Base-by-base conservation (phyloP, 2,113 vertebrate species). In the Jaculus jaculus region DNA sequence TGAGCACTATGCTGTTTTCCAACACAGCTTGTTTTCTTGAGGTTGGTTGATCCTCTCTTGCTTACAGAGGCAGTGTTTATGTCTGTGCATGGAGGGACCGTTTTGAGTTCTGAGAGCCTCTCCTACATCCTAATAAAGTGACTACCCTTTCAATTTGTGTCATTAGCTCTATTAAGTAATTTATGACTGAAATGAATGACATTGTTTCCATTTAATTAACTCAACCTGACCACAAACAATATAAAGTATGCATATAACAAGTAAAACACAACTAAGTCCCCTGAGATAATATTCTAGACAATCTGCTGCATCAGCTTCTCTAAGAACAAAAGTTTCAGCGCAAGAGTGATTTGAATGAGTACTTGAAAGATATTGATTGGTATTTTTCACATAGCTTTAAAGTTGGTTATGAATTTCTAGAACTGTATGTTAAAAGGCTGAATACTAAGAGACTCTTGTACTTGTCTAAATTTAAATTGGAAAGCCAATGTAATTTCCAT, bases 351-450 rank as follows among this genome's bases (percentile, higher is more conserved):
- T 95, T 20, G 65, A 89, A 78, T 77, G 61, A 83, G 26, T 28
- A 51, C 30, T 81, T 95, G 34, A 63, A 21, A 89, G 93, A 82
- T 73, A 69, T 32, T 54, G 5, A 85, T 79, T 34, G 42, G 15
- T 72, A 73, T 77, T 74, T 58, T 39, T 84, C 32, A 54, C 10
- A 16, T 73, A 72, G 61, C 66, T 74, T 84, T 89, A 93, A 93
- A 8, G 2, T 30, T 87, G 80, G 83, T 80, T 90, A 68, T 18
- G 13, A 94, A 73, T 94, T 89, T 72, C 77, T 94, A 69, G 88
- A 80, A n/a, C 71, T 24, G 37, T 12, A 90, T 65, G 32, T 84
- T 86, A 80, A 95, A n/a, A 84, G 32, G 16, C 7, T 60, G 24
- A 79, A 93, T 92, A 37, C 5, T 13, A 39, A 92, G 81, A 72